A percentile compares a stretch with the other conserved stretches of the same genome.
phyloP scores from a whole-genome alignment of 1,140 invertebrate genomes.

The Himalopsyche phryganea region DNA sequence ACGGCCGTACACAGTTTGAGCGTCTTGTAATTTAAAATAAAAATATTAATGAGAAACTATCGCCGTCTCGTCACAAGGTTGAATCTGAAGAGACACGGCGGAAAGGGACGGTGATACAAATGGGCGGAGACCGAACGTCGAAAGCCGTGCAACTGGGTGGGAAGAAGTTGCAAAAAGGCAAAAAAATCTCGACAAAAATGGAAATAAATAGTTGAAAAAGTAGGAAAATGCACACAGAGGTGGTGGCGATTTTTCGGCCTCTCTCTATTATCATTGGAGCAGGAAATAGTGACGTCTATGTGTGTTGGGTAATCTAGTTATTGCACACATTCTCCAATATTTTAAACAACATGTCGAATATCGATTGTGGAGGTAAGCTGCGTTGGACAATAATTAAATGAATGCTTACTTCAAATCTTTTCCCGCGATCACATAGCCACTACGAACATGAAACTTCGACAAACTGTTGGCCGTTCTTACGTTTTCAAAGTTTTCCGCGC shows the following conservation, averaged over 20 bases:
- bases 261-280: slow-evolving; percentile 14
- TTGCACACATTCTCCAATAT: too few relatives aligned
- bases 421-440: too few relatives aligned
- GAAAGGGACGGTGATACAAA: slow-evolving; percentile 18
- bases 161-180: slow-evolving; percentile 32
- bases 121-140: slow-evolving; percentile 19
- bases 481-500: too few relatives aligned
- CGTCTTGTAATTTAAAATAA: slow-evolving; percentile 18
- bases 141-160: slow-evolving; percentile 26
- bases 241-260: slow-evolving; percentile 13
- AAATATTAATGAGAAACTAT: slow-evolving; percentile 24
- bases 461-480: too few relatives aligned
- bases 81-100: neutral
- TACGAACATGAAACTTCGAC: too few relatives aligned
- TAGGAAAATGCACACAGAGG: slow-evolving; percentile 26
- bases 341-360: too few relatives aligned
- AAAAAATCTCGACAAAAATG: slow-evolving; percentile 32
- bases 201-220: slow-evolving; percentile 33
- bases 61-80: slow-evolving; percentile 15
- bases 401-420: too few relatives aligned
- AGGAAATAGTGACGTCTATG: neutral
- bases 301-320: too few relatives aligned
- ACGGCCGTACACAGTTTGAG: neutral
- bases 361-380: too few relatives aligned
- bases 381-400: too few relatives aligned